phyloP scores from a whole-genome alignment of 2,113 vertebrate genomes.

The Xiphorhynchus elegans region DNA sequence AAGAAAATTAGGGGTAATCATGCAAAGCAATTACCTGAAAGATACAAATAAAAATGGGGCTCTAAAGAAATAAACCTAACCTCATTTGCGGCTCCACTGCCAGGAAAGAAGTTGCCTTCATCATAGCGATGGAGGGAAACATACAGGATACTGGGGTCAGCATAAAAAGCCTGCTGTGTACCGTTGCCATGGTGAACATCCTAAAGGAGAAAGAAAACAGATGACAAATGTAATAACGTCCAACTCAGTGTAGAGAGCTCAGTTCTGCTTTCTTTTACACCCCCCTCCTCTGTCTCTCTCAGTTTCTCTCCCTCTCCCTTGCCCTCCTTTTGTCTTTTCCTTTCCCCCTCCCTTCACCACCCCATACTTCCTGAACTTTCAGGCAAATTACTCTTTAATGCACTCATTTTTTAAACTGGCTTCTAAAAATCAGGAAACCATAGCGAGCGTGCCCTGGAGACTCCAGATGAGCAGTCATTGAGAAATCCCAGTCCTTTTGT shows the following conservation, averaged over 20 bases:
- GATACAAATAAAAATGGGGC: slow-evolving; percentile 82
- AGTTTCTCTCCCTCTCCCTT: slow-evolving; percentile 59
- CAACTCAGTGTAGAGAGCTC: slow-evolving; percentile 72
- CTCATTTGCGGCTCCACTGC: slow-evolving; percentile 94
- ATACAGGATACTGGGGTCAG: slow-evolving; percentile 92
- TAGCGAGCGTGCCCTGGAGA: slow-evolving; percentile 88
- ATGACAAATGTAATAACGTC: slow-evolving; percentile 88
- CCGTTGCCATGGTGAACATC: slow-evolving; percentile 93
- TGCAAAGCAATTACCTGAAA: slow-evolving; percentile 84
- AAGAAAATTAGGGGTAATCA: slow-evolving; percentile 88
- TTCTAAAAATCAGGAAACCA: slow-evolving; percentile 92
- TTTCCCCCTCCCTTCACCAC: slow-evolving; percentile 71
- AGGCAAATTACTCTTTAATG: slow-evolving; percentile 92
- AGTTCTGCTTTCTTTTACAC: slow-evolving; percentile 70
- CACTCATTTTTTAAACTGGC: slow-evolving; percentile 90
- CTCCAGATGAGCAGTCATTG: slow-evolving; percentile 87
- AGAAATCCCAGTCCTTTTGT: slow-evolving; percentile 92
- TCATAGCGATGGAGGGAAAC: slow-evolving; percentile 92
- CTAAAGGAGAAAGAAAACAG: slow-evolving; percentile 91
- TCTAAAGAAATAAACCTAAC: slow-evolving; percentile 93
- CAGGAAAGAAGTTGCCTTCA: slow-evolving; percentile 92
- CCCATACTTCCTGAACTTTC: slow-evolving; percentile 82
- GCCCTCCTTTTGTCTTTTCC: slow-evolving; percentile 70
- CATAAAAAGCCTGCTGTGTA: slow-evolving; percentile 88
- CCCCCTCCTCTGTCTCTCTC: neutral